A percentile compares a stretch with the other conserved stretches of the same genome.
phyloP scores from a whole-genome alignment of 2,888 invertebrate species.

The Temnothorax ravouxi region DNA sequence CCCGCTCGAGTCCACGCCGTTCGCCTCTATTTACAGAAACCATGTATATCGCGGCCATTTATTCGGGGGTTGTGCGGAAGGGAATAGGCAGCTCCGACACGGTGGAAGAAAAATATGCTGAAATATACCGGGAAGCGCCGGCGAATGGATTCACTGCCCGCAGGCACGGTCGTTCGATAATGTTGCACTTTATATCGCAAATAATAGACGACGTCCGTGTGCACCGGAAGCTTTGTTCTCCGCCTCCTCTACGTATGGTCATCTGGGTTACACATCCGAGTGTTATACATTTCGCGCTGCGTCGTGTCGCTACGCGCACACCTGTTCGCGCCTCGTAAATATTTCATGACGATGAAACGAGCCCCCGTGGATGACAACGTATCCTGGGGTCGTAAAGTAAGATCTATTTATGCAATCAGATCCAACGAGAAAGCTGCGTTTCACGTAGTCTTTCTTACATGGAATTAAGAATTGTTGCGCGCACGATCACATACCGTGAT shows the following conservation, averaged over 20 bases:
- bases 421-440: neutral
- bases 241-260: conserved; percentile 66
- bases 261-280: conserved; percentile 75
- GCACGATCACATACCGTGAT: neutral
- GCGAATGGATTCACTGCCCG: conserved; percentile 56
- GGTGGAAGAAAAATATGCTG: conserved; percentile 58
- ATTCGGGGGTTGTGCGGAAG: conserved; percentile 27
- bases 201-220: conserved; percentile 59
- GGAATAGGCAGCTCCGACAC: conserved; percentile 7
- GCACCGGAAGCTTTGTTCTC: conserved; percentile 66
- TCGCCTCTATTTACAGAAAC: conserved; percentile 55
- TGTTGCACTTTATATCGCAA: conserved; percentile 67
- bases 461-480: neutral
- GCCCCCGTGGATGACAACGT: neutral
- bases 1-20: neutral
- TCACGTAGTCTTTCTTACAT: neutral
- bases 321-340: conserved; percentile 34
- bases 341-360: neutral
- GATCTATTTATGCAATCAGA: neutral
- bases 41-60: conserved; percentile 60
- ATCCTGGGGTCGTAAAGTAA: neutral
- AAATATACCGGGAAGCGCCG: conserved; percentile 51
- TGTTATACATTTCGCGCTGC: conserved; percentile 71
- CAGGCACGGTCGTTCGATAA: conserved; percentile 59
- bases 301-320: conserved; percentile 38